Evolutionary conservation across 2,113 vertebrate genomes (phyloP), one percentile per base, ranked within the genome.

Genomic region (Phrynocephalus versicolor): DNA sequence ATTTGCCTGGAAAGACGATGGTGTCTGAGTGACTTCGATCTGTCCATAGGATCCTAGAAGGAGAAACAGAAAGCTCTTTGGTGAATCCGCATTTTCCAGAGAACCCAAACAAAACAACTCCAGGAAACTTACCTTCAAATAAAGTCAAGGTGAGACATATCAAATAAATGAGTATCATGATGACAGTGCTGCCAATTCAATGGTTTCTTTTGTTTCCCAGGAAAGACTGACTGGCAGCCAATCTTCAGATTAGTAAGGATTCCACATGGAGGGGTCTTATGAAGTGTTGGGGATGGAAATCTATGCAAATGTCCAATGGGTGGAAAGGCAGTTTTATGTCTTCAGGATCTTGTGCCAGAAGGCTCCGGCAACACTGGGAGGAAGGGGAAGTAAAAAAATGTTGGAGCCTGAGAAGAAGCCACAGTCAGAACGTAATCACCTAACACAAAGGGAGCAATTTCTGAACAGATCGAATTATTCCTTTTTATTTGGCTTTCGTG

Each of bases 11-110:
- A 83, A 1, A 9, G 18, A 62, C 1, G 64, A 1, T 75, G 79
- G 81, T 57, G 81, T 83, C 62, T 89, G 86, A 30, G 60, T 90
- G 55, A 89, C 1, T 4, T 55, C 33, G 51, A 60, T 60, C 2
- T 80, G 55, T 23, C 74, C 76, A 30, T 41, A 81, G 72, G 76
- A 19, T 30, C 4, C 89, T 90, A 55, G 33, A 71, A 37, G 8
- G 8, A 21, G 6, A 67, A 12, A 67, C 27, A 30, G 1, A 10
- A 67, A 67, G 27, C 3, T 13, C 27, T 3, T 27, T 13, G 27
- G 3, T 67, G 25, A 30, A 67, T 30, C 27, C 6, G 27, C 12
- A 30, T 30, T 30, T 67, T 12, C 25, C 23, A 23, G 8, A 2
- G 16, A 15, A 14, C 18, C 19, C 70, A 18, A 5, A 35, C 1